Base-by-base conservation (phyloP, 2,797 vertebrate species). In the Ataeniobius toweri region DNA sequence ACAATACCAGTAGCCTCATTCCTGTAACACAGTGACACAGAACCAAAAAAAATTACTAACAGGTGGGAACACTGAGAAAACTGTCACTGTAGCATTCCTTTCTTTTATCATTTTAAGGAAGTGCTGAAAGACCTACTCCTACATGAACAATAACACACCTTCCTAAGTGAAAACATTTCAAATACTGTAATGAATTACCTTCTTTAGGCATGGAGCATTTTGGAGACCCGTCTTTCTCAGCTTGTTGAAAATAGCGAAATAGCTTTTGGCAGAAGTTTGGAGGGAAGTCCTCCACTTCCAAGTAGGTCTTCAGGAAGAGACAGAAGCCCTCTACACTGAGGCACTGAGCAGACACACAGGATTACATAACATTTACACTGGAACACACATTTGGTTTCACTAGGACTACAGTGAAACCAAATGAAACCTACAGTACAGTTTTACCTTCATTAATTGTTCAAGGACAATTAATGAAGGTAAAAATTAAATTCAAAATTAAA, bases 251-350 rank as follows among this genome's bases (percentile, higher is more conserved):
- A 86, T 97, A 98, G 39, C 78, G 84, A 88, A 96, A 98, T 79
- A 98, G 95, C 6, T 93, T 94, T 65, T 87, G 89, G 90, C 96
- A 96, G 77, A 98, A 95, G 80, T 94, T 94, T n/a, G 84, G 79
- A 2, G 96, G 95, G 79, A 98, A 92, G 18, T 96, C 91, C 0
- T 96, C 95, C 59, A 94, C 93, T 70, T 97, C 97, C 53, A 98
- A 92, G 88, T 97, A 98, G 71, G 94, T 95, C 89, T 95, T 96
- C 83, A 98, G 93, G 90, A 98, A 98, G 31, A 95, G 89, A 86
- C 89, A 84, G 89, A 98, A 97, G 12, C 96, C 97, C 8, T 91
- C 88, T 0, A 89, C 94, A 50, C 96, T 93, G 26, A 97, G 89
- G 3, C 92, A 93, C 97, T 98, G 87, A 48, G 31, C 71, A 71